Evolutionary conservation across 35 echinoderm and acorn worm genomes (phyloP), one percentile per base, ranked within the genome.

Genomic region (Ptychodera flava): DNA sequence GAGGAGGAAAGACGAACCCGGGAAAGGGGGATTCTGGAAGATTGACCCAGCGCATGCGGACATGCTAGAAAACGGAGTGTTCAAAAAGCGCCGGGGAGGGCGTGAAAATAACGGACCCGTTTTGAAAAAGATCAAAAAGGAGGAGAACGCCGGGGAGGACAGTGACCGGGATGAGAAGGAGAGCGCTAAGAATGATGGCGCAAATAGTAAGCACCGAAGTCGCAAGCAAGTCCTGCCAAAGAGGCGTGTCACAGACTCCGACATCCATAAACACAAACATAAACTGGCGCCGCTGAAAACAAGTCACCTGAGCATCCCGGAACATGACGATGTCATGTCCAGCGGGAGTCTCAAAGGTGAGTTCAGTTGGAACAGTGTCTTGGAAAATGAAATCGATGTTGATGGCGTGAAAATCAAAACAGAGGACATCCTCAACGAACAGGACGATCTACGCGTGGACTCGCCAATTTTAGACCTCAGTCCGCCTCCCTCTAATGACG

Each of bases 21-120:
- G 92, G 0, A 99, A 99, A 78, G 96, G 96, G n/a, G 96, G 96
- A 75, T 99, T 99, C 90, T 99, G 96, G 96, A 88, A 90, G 80
- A 99, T 99, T 35, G 96, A 99, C 80, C 96, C 96, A 0, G 88
- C 90, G 80, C 96, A 99, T 81, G 96, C 96, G 0, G 96, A 99
- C 29, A 83, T 94, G 35, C 90, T 99, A 6, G 96, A 99, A 78
- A 99, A 91, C 34, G 96, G 96, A 32, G 89, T 99, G 31, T 92
- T 92, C 87, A 99, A 99, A 79, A 99, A 99, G 87, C 76, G 96
- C 14, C 84, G 96, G 28, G 45, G 45, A 64, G 45, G 45, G 45
- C 45, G 45, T 64, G 45, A 64, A 64, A 64, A 64, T 22, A 64
- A 64, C 22, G 45, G 45, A 64, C 45, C 45, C 45, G 22, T 64